phyloP scores from a whole-genome alignment of 2,888 invertebrate species.

The Chromoteleia sp. region DNA sequence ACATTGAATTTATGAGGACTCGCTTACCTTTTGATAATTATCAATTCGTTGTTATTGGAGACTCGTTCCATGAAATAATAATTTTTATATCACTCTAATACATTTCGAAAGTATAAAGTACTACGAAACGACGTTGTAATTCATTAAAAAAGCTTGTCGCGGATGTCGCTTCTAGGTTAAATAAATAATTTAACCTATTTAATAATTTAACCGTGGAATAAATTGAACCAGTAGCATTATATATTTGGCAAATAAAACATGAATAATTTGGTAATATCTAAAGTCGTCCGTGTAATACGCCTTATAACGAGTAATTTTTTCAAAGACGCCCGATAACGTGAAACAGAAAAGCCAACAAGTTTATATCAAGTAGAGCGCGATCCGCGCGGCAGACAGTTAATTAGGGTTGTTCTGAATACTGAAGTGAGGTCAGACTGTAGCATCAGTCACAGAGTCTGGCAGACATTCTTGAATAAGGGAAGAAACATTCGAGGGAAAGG shows the following conservation, averaged over 20 bases:
- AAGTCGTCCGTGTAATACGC: slow-evolving; percentile 14
- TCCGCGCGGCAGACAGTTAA: slow-evolving; percentile 55
- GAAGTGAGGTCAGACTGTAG: slow-evolving; percentile 52
- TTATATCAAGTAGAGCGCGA: slow-evolving; percentile 60
- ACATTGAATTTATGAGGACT: slow-evolving; percentile 29
- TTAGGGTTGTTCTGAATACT: slow-evolving; percentile 64
- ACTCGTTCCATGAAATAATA: background rate
- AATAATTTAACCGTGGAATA: background rate
- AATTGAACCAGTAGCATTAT: slow-evolving; percentile 9
- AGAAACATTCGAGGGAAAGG: background rate
- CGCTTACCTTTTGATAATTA: slow-evolving; percentile 36
- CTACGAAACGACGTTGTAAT: background rate
- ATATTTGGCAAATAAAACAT: slow-evolving; percentile 33
- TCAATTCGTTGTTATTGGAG: slow-evolving; percentile 1
- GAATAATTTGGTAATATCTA: slow-evolving; percentile 43
- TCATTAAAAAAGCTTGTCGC: background rate
- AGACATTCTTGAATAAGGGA: slow-evolving; percentile 30
- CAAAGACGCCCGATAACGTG: slow-evolving; percentile 41
- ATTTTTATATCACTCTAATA: slow-evolving; percentile 4
- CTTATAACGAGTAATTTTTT: slow-evolving; percentile 41
- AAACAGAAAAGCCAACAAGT: slow-evolving; percentile 43
- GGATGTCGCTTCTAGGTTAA: slow-evolving; percentile 1
- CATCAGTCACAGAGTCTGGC: slow-evolving; percentile 42
- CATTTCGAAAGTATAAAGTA: background rate
- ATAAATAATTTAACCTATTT: no score